Evolutionary conservation across 2,113 vertebrate genomes (phyloP).

Genomic region (Callionymus lyra): DNA sequence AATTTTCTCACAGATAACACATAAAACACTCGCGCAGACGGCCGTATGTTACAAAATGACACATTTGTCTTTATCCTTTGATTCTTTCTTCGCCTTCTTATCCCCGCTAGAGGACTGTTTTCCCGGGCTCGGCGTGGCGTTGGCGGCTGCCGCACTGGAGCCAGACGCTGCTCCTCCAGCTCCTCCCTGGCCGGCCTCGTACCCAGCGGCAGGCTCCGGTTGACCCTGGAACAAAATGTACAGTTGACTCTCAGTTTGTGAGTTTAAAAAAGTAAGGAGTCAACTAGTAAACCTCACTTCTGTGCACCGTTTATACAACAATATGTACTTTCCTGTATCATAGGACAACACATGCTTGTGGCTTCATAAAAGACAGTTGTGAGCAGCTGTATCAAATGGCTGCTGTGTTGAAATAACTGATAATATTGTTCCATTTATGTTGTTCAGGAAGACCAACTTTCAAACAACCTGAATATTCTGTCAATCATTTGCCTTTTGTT

Average conservation of each 20-base stretch:
- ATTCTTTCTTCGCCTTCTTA: constrained; percentile 88
- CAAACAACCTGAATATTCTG: no score
- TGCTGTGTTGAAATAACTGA: no score
- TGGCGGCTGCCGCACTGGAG: constrained; percentile 36
- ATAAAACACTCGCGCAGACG: constrained; percentile 1
- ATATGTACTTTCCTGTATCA: neutral
- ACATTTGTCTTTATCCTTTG: constrained; percentile 87
- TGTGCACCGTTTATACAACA: neutral
- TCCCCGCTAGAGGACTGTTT: constrained; percentile 77
- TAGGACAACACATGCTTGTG: neutral
- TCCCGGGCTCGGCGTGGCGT: constrained; percentile 70
- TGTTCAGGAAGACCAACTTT: no score
- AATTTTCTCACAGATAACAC: constrained; percentile 38
- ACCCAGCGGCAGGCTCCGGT: constrained; percentile 20
- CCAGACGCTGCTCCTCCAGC: constrained; percentile 45
- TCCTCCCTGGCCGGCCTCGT: constrained; percentile 24
- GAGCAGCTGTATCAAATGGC: neutral
- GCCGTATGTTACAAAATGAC: constrained; percentile 80
- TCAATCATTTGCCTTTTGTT: no score
- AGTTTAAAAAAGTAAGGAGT: neutral
- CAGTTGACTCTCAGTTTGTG: neutral
- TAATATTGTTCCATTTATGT: neutral
- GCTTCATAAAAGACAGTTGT: no score
- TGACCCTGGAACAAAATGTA: constrained; percentile 36
- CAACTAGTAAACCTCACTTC: neutral